Evolutionary conservation across 2,888 invertebrate species (phyloP), one percentile per base, ranked within the genome.

Genomic region (Stegana nigrithorax): DNA sequence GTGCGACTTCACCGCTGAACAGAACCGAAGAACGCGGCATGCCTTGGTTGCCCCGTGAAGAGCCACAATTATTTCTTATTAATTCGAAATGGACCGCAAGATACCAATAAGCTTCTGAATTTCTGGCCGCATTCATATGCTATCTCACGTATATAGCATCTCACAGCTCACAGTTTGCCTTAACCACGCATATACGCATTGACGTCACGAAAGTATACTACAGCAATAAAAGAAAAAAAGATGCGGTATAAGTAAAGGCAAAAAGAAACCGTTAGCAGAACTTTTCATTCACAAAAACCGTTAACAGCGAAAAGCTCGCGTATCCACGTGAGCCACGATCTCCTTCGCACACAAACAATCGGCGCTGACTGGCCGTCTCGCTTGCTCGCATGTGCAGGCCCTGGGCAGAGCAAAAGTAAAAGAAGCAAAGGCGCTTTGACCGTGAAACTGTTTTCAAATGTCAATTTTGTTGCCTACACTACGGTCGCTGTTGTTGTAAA

Each of bases 371-470:
- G 6, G 6, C 6, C 29, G 29, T 29, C 10, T 7, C 29, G 10
- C 29, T 7, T 6, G 6, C 29, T 29, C 39, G 39, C 14, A 6
- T n/a, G n/a, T 10, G 1, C 12, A 2, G 14, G 12, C 17, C 5
- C 6, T 39, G n/a, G 39, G 4, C 6, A 4, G 6, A 6, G n/a
- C 17, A n/a, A 44, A 44, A 44, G n/a, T 23, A 47, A 47, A 25
- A 7, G 12, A 17, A 47, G 17, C n/a, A 10, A 10, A 45, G 23
- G 12, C 7, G 45, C 45, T 45, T 45, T 45, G 45, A 23, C 51
- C 51, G 51, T 51, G 51, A 51, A 51, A 47, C 47, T 47, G 17
- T 10, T 47, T 47, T 25, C 47, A 47, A 47, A 47, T 23, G 47
- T 47, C 47, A 47, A 21, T 12, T n/a, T 44, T 17, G 8, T 44